These are phyloP conservation scores for Pinna nobilis DNA, from an alignment of 1,140 invertebrate genomes.

Conservation along the genomic window DNA sequence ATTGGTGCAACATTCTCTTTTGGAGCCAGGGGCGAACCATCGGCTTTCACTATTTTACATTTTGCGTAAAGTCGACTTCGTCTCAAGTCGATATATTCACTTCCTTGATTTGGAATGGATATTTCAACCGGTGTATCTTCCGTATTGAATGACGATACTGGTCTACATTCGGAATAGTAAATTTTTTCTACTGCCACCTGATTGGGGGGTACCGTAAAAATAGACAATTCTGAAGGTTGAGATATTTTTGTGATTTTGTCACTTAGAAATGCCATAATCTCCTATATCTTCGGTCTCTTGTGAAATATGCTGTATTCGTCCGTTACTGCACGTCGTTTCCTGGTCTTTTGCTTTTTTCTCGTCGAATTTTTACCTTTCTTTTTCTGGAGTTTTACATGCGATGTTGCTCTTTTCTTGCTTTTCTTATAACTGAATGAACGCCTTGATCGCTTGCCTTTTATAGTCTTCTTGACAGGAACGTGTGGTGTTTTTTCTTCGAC, in stretches of 20 bases:
- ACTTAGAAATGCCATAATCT: constrained; percentile 23
- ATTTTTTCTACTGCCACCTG: constrained; percentile 37
- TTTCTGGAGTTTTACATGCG: not conserved
- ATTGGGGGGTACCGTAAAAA: constrained; percentile 30
- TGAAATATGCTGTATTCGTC: not conserved
- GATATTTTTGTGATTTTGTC: constrained; percentile 22
- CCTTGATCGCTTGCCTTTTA: constrained; percentile 2
- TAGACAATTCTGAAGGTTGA: constrained; percentile 18
- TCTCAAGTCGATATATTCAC: constrained; percentile 36
- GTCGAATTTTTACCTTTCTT: not conserved
- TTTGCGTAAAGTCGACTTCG: constrained; percentile 24
- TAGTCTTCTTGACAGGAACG: constrained; percentile 3
- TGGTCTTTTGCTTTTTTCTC: not conserved
- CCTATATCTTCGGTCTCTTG: not conserved
- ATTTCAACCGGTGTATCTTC: constrained; percentile 37
- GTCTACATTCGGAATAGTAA: constrained; percentile 26
- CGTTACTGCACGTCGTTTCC: not conserved
- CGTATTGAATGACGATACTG: not conserved
- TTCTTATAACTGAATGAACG: not conserved
- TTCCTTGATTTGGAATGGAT: constrained; percentile 14
- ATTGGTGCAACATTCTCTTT: constrained; percentile 30
- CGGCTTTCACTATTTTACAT: constrained; percentile 26
- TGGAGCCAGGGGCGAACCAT: constrained; percentile 21
- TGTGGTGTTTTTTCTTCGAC: not conserved
- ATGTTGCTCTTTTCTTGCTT: constrained; percentile 3